phyloP scores from a whole-genome alignment of 2,113 vertebrate species.

The Periophthalmodon schlosseri region DNA sequence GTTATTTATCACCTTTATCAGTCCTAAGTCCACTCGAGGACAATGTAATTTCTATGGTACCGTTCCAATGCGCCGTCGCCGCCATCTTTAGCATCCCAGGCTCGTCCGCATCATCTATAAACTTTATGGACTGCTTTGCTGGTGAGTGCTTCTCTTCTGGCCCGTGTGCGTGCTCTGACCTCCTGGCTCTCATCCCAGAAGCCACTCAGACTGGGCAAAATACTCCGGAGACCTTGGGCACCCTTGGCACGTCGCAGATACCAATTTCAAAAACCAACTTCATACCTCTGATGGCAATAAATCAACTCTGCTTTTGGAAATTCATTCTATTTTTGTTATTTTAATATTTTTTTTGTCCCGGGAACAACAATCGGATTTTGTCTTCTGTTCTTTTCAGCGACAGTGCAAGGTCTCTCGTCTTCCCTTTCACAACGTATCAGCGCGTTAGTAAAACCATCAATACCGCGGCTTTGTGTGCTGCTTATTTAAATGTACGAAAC shows the following conservation, averaged over 20 bases:
- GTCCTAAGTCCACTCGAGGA: background rate
- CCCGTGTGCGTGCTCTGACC: slow-evolving; percentile 10
- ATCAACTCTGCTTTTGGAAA: slow-evolving; percentile 23
- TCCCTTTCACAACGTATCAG: slow-evolving; percentile 18
- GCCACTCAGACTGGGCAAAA: slow-evolving; percentile 28
- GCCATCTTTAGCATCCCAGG: background rate
- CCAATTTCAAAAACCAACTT: slow-evolving; percentile 17
- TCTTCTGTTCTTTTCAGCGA: slow-evolving; percentile 20
- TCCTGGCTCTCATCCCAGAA: slow-evolving; percentile 37
- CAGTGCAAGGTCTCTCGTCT: slow-evolving; percentile 24
- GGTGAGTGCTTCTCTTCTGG: slow-evolving; percentile 21
- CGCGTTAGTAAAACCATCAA: slow-evolving; percentile 14
- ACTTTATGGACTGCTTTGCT: slow-evolving; percentile 8
- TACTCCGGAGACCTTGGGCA: slow-evolving; percentile 36
- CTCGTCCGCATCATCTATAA: background rate
- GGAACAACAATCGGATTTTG: slow-evolving; percentile 28
- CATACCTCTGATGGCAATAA: slow-evolving; percentile 23
- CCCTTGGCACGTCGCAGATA: slow-evolving; percentile 36
- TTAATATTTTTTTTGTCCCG: slow-evolving; percentile 18
- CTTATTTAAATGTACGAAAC: slow-evolving; percentile 21
- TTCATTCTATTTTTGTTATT: slow-evolving; percentile 7
- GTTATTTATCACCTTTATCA: background rate
- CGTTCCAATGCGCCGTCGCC: background rate
- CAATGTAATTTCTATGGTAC: slow-evolving; percentile 5
- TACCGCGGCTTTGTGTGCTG: slow-evolving; percentile 16